Evolutionary conservation across 2,113 vertebrate species (phyloP).

Genomic region (Forbesichthys papilliferus): DNA sequence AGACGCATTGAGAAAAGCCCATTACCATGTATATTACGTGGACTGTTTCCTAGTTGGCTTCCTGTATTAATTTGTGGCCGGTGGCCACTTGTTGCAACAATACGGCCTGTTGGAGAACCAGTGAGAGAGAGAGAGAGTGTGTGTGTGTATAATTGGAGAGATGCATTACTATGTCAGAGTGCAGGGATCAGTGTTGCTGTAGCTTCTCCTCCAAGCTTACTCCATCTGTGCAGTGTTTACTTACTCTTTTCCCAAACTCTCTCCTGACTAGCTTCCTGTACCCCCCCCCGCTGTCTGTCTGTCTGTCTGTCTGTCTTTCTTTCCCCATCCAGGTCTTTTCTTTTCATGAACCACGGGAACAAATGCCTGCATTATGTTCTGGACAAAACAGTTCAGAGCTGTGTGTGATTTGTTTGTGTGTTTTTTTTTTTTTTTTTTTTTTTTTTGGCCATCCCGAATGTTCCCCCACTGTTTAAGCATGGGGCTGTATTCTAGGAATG

Average conservation of each 20-base stretch:
- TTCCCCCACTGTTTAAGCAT: slow-evolving; percentile 53
- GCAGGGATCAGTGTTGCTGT: neutral
- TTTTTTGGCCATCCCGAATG: slow-evolving; percentile 53
- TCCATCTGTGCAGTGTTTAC: neutral
- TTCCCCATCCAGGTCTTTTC: slow-evolving; percentile 32
- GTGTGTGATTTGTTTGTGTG: neutral
- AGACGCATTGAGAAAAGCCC: neutral
- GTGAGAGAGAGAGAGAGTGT: too few relatives aligned
- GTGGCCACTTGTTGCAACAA: slow-evolving; percentile 15
- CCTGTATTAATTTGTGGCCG: slow-evolving; percentile 8
- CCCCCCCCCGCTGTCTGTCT: slow-evolving; percentile 1
- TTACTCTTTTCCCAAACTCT: neutral
- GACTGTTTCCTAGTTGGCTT: neutral
- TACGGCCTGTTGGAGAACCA: neutral
- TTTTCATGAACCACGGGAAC: slow-evolving; percentile 21
- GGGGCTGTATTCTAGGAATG: slow-evolving; percentile 10
- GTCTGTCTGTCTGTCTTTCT: neutral
- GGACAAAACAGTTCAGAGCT: slow-evolving; percentile 55
- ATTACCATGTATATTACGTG: neutral
- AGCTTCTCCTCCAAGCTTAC: neutral
- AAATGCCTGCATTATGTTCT: slow-evolving; percentile 47
- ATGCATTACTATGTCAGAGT: slow-evolving; percentile 8
- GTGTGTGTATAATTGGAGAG: slow-evolving; percentile 10
- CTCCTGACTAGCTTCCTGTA: neutral
- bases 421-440: neutral